Percentiles rank a stretch among this genome's conserved stretches.
phyloP scores from a whole-genome alignment of 2,888 invertebrate genomes.

The Acanthosepion lycidas region DNA sequence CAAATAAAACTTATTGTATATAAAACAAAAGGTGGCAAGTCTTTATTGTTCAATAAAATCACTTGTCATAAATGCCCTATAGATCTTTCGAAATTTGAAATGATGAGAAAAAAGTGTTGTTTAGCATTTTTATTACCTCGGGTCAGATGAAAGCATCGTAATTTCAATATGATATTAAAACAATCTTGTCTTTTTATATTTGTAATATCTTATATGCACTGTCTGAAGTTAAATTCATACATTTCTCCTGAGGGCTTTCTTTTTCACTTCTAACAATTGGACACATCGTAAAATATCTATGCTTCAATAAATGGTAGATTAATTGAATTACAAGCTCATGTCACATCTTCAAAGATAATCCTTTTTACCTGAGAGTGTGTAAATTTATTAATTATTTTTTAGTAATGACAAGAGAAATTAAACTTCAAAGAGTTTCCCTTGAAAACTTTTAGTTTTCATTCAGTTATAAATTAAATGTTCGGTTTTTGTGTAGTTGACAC shows the following conservation, averaged over 20 bases:
- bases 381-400: not conserved
- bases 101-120: not conserved
- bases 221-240: not conserved
- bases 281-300: not conserved
- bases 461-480: not conserved
- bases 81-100: not conserved
- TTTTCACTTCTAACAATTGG: not conserved
- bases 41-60: not conserved
- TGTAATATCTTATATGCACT: not conserved
- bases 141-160: not conserved
- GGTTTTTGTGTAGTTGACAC: not conserved
- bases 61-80: not conserved
- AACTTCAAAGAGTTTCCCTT: not conserved
- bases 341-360: not conserved
- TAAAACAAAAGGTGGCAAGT: not conserved
- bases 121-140: not conserved
- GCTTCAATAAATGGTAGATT: not conserved
- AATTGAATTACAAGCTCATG: not conserved
- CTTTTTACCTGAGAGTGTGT: not conserved
- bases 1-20: not conserved
- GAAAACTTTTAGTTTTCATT: not conserved
- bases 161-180: not conserved
- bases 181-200: not conserved
- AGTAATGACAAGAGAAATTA: not conserved
- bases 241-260: not conserved